Evolutionary conservation across 2,888 invertebrate species (phyloP), one percentile per base, ranked within the genome.

Genomic region (Drosophila multiciliata): DNA sequence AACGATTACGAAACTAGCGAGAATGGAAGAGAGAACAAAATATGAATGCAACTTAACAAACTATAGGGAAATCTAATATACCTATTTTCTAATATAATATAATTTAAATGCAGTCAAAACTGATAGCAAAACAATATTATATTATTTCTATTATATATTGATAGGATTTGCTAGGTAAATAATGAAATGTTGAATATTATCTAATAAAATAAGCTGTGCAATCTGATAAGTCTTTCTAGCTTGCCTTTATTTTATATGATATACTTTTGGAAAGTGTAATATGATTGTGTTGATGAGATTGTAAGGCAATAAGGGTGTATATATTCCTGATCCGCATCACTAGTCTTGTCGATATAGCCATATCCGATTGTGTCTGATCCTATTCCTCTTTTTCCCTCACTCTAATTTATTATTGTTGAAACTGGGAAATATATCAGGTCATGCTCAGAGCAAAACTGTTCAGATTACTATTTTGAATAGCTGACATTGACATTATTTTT

Each of bases 401-500:
- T 26, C 15, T 45, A 3, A 15, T 0, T 45, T 7, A 20, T 20
- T 20, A 1, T 15, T 20, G 45, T 7, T 20, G 7, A 20, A 20
- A 20, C 12, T 3, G 12, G 0, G 3, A 12, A 12, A 12, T 23
- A 12, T 12, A 12, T 45, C 42, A 12, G 5, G 3, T 15, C 1
- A 42, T 6, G 12, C 3, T 6, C 20, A 11, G 11, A 42, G 7
- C 12, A 20, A 7, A 12, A 1, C 12, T 3, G 3, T 7, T 45
- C 12, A 6, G 12, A 20, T 12, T 45, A 15, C 12, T 20, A 3
- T 45, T 23, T 23, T 15, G 20, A 23, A 23, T 20, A 45, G 12
- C 1, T 15, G 0, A 0, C 20, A 20, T 20, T 2, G 45, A 29
- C 6, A 7, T n/a, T n/a, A 0, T 4, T 20, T 20, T 1, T 23